Evolutionary conservation across 2,113 vertebrate genomes (phyloP).

Genomic region (Albula goreensis): DNA sequence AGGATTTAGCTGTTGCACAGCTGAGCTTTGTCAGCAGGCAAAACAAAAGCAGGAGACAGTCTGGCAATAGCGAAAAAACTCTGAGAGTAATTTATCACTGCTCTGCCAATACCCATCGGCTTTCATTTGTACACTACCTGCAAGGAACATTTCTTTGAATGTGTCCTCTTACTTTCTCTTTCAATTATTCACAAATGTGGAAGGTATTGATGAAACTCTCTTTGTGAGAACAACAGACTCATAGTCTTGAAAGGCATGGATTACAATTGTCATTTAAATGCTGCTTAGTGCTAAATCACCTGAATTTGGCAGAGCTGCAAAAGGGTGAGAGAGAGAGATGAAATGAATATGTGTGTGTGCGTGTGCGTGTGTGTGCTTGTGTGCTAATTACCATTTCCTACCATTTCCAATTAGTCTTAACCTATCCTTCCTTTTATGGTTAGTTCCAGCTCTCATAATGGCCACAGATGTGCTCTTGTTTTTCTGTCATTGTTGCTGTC

Average conservation of each 20-base stretch:
- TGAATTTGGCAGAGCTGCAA: conserved; percentile 24
- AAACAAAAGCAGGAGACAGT: conserved; percentile 24
- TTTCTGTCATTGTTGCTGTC: conserved; percentile 6
- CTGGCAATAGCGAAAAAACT: conserved; percentile 14
- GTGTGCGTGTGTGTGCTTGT: conserved; percentile 9
- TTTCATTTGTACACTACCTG: conserved; percentile 24
- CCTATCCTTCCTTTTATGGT: neutral
- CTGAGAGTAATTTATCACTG: conserved; percentile 40
- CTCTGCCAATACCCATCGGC: conserved; percentile 39
- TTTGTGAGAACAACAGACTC: neutral
- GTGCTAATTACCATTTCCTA: neutral
- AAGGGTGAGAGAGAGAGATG: neutral
- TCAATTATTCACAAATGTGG: conserved; percentile 31
- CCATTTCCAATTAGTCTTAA: conserved; percentile 15
- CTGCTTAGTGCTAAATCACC: conserved; percentile 24
- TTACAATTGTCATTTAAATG: conserved; percentile 35
- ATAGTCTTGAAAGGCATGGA: conserved; percentile 21
- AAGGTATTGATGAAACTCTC: neutral
- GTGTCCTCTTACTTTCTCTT: conserved; percentile 24
- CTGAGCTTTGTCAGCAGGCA: conserved; percentile 10
- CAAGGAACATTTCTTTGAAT: conserved; percentile 13
- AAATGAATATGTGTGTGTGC: neutral
- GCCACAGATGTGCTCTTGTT: conserved; percentile 28
- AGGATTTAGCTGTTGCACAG: neutral
- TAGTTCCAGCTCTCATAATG: conserved; percentile 11